These are phyloP conservation scores for Scarus forsteni DNA, from an alignment of 2,797 vertebrate genomes.

Conservation along the genomic window DNA sequence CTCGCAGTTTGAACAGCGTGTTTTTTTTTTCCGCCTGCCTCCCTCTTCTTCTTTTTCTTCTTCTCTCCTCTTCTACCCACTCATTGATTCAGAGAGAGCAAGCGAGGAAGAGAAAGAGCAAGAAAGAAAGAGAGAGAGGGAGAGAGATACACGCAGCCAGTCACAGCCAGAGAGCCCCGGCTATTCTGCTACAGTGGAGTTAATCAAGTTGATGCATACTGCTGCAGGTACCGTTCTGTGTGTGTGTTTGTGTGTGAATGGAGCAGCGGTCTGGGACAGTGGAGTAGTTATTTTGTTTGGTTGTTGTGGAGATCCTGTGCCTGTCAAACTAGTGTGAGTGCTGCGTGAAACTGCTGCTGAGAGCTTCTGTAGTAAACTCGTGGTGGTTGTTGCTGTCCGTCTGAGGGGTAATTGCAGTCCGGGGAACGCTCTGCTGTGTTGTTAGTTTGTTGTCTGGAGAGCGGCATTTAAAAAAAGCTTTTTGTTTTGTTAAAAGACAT, in stretches of 20 bases:
- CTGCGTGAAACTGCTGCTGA: slow-evolving; percentile 65
- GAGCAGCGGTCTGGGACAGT: slow-evolving; percentile 42
- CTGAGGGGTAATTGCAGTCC: slow-evolving; percentile 65
- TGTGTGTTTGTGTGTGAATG: slow-evolving; percentile 40
- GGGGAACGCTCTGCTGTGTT: slow-evolving; percentile 53
- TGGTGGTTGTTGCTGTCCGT: slow-evolving; percentile 62
- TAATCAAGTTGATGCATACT: slow-evolving; percentile 99
- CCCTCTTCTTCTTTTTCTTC: slow-evolving; percentile 57
- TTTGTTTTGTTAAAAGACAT: too few species aligned
- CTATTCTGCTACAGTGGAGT: slow-evolving; percentile 94
- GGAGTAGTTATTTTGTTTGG: slow-evolving; percentile 71
- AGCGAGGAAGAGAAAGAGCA: slow-evolving; percentile 81
- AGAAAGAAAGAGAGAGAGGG: slow-evolving; percentile 66
- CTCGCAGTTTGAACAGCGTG: slow-evolving; percentile 94
- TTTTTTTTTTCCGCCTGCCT: slow-evolving; percentile 79
- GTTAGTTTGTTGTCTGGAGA: slow-evolving; percentile 41
- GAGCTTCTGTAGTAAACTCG: slow-evolving; percentile 56
- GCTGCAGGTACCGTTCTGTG: slow-evolving; percentile 94
- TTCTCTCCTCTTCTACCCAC: slow-evolving; percentile 83
- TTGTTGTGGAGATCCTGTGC: slow-evolving; percentile 62
- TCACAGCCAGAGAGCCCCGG: slow-evolving; percentile 79
- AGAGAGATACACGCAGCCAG: slow-evolving; percentile 86
- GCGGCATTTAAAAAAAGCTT: slow-evolving; percentile 53
- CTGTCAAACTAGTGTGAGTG: slow-evolving; percentile 64
- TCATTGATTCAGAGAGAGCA: slow-evolving; percentile 84